Evolutionary conservation across 1,140 invertebrate genomes (phyloP), one percentile per base, ranked within the genome.

Genomic region (Hermatobates lingyangjiaoensis): DNA sequence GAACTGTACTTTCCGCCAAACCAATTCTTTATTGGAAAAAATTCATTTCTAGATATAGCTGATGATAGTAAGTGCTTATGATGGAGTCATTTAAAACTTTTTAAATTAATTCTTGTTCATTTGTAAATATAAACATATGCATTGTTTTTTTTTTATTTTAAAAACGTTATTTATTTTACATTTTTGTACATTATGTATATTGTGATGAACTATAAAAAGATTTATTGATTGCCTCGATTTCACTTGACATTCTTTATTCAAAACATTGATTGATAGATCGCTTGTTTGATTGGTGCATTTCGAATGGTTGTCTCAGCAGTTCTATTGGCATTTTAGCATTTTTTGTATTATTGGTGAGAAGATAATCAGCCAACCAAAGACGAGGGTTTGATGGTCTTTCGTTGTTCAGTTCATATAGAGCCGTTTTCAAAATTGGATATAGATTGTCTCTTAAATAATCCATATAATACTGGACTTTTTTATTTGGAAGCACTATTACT

Each of bases 341-440:
- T 60, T 81, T 81, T 3, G 81, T 81, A 66, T 87, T 87, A 64
- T 86, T 78, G 24, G 68, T 62, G 1, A 79, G 63, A 26, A 89
- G 65, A 75, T 81, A 83, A 61, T 87, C 78, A 7, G 82, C 84
- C 15, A 89, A 63, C 79, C 81, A 87, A 5, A 79, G 56, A 45
- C 87, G 66, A 4, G 85, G 83, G 63, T 87, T 81, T 1, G 68
- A 65, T 0, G 84, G 84, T 56, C 79, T 79, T 51, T 74, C 67
- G 59, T 78, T 76, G 51, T 78, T 80, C 14, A 88, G 66, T 60
- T 79, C 68, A 2, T 75, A 74, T 12, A 88, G 66, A 10, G 75
- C 83, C 52, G 81, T 71, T 1, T 75, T 60, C 30, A 88, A 64
- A 0, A 75, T 74, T 0, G 75, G 70, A 55, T 79, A 79, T 1